Base-by-base conservation (phyloP, 2,888 invertebrate species). In the Lissocephala sabroskyi region DNA sequence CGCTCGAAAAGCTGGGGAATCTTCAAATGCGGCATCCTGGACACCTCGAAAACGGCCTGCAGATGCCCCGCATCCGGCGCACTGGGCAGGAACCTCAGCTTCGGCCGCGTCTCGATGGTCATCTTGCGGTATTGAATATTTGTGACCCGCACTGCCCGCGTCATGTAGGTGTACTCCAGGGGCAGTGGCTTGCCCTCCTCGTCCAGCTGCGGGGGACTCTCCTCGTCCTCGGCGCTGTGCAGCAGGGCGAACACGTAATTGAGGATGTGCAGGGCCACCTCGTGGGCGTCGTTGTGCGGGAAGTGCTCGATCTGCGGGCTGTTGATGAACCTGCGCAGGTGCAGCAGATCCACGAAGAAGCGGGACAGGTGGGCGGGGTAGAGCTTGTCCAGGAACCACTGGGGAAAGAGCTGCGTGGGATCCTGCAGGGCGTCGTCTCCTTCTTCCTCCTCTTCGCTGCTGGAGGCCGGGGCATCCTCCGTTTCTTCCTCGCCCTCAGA, bases 231-330 rank as follows among this genome's bases (percentile, higher is more conserved):
- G 2, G 73, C 81, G 30, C 76, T 57, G 39, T 82, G 75, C 2
- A 88, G 48, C 13, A 88, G 52, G 2, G 83, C 80, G 57, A 86
- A 90, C 41, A 90, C 87, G 51, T 88, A 88, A 62, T 86, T 84
- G 30, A 93, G 66, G 55, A 94, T 88, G 10, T 89, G 87, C 54
- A 91, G 75, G 23, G 88, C 87, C 45, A 89, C 86, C 5, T 86
- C 70, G 62, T 89, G 89, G 5, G 90, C 87, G 54, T 91, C 88
- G 3, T 87, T 85, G 37, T 87, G 86, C 2, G 82, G 80, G 66
- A 88, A 89, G 79, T 92, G 89, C 81, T 94, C 94, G 4, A 92
- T 88, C 85, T 92, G 92, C 0, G 91, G 89, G 41, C 87, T 86
- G 60, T 89, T 89, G 53, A 92, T 88, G 68, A 90, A 89, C 37